Conservation (phyloP, 2,888 invertebrate species). For the Digitonthophagus gazella region DNA sequence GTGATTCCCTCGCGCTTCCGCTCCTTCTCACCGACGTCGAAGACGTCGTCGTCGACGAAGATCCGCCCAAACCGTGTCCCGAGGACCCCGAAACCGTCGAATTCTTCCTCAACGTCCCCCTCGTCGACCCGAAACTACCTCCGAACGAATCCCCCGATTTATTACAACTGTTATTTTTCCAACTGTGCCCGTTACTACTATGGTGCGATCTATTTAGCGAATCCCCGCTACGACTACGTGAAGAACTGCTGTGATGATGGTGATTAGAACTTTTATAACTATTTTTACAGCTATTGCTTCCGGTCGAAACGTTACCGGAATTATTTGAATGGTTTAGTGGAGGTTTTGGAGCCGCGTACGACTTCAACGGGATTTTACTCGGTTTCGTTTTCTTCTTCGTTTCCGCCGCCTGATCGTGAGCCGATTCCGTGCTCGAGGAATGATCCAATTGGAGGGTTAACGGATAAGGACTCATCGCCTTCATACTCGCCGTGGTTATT, state of each 20-base stretch:
- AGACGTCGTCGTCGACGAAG: conserved; percentile 16
- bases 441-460: conserved; percentile 56
- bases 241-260: conserved; percentile 22
- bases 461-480: conserved; percentile 58
- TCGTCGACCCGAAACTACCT: conserved; percentile 45
- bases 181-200: conserved; percentile 57
- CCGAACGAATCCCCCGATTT: conserved; percentile 37
- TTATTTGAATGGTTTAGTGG: conserved; percentile 45
- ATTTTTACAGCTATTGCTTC: conserved; percentile 10
- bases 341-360: conserved; percentile 63
- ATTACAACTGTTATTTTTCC: conserved; percentile 37
- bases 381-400: conserved; percentile 49
- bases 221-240: conserved; percentile 52
- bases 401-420: conserved; percentile 57
- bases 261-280: conserved; percentile 1
- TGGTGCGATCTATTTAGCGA: conserved; percentile 54
- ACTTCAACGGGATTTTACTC: conserved; percentile 68
- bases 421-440: conserved; percentile 65
- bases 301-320: conserved; percentile 25
- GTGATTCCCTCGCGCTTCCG: conserved; percentile 48
- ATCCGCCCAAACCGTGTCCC: too few relatives aligned
- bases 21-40: conserved; percentile 38
- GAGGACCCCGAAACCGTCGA: conserved; percentile 6
- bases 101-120: conserved; percentile 41
- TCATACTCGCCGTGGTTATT: conserved; percentile 58